Percentiles rank a stretch among this genome's conserved stretches.
Evolutionary conservation across 2,113 vertebrate genomes (phyloP).

Genomic region (Cyanocitta stelleri): DNA sequence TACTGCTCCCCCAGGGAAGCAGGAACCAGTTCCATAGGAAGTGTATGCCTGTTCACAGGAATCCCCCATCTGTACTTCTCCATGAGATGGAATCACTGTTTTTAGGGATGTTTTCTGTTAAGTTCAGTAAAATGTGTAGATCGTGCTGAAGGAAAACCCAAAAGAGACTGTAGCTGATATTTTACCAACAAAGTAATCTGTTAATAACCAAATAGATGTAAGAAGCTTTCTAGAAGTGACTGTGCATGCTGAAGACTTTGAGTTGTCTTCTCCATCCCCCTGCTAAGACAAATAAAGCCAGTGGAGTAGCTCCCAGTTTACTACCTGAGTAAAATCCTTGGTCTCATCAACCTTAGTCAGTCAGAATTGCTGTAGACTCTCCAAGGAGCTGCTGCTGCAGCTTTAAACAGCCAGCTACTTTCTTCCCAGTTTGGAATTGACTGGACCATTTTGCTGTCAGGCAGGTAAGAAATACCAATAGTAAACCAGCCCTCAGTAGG

Average conservation of each 20-base stretch:
- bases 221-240: not conserved
- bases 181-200: not conserved
- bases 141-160: not conserved
- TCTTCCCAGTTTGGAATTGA: not conserved
- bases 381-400: not conserved
- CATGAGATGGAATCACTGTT: not conserved
- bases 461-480: not conserved
- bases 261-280: not conserved
- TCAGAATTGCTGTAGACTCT: not conserved
- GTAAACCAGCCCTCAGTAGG: not conserved
- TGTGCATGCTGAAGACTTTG: not conserved
- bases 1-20: not conserved
- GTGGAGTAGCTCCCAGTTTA: not conserved
- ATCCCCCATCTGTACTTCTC: not conserved
- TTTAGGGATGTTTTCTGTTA: not conserved
- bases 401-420: not conserved
- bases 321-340: not conserved
- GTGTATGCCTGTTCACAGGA: not conserved
- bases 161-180: not conserved
- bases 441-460: not conserved
- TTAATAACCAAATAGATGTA: not conserved
- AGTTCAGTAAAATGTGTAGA: not conserved
- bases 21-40: not conserved
- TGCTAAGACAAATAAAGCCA: not conserved
- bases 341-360: not conserved